Base-by-base conservation (phyloP, 2,113 vertebrate genomes). In the Phyllostomus hastatus region DNA sequence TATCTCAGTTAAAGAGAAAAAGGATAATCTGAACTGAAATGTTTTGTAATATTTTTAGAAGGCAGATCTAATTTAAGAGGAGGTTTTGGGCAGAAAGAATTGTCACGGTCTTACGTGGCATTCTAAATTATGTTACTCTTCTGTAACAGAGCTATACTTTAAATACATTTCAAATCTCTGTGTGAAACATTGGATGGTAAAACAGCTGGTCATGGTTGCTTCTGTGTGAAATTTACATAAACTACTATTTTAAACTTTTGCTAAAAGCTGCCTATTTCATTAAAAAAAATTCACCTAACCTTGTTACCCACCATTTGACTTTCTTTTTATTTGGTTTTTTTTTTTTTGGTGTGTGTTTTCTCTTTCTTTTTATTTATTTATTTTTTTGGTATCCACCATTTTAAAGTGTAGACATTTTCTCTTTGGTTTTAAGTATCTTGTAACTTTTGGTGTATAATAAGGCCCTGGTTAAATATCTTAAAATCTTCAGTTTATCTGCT, bases 21-120 rank as follows among this genome's bases (percentile, higher is more conserved):
- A 98, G 97, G 96, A 96, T 93, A 92, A 38, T 97, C 91, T 82
- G 82, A 98, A 96, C 80, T 93, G 97, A 96, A 96, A 85, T 95
- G 92, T 96, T 92, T 97, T 98, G 66, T 96, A 95, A 98, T 97
- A 95, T 97, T 98, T 97, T 98, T 97, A 95, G 96, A 97, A 98
- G 95, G 94, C 61, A 97, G 88, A 97, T 97, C 86, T 97, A 28
- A n/a, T 84, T 90, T 97, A 97, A 91, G 95, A 97, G 97, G 94
- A 97, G 91, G 88, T 97, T 97, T 94, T 67, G 24, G 70, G 67
- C 75, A 95, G 90, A 50, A 97, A 92, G 91, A 94, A 93, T 78
- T 91, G 75, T 66, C 83, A 54, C 16, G 70, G 24, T 87, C 84
- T 88, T 70, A n/a, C 57, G 41, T 94, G 33, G 85, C 28, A 70